Evolutionary conservation across 2,797 vertebrate species (phyloP).

Genomic region (Myotis findleyi): DNA sequence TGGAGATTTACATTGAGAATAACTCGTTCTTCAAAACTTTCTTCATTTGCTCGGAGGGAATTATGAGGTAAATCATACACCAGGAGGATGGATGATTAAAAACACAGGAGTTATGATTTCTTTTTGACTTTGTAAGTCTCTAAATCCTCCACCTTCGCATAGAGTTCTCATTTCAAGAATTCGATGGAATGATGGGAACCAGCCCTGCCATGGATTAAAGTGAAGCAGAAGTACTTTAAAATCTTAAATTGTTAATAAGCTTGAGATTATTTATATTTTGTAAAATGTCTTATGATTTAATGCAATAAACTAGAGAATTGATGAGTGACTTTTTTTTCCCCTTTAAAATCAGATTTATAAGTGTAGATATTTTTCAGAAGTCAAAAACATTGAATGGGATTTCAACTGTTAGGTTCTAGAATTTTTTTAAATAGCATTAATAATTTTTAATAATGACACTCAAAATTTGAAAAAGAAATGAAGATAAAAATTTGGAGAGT

Average conservation of each 20-base stretch:
- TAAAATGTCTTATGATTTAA: slow-evolving; percentile 35
- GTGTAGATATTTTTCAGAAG: slow-evolving; percentile 5
- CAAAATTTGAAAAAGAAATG: neutral
- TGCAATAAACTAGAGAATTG: neutral
- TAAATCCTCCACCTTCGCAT: slow-evolving; percentile 79
- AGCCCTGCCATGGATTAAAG: slow-evolving; percentile 70
- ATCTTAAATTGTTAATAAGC: slow-evolving; percentile 62
- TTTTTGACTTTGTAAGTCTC: slow-evolving; percentile 86
- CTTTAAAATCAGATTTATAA: neutral
- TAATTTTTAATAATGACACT: neutral
- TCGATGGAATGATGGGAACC: slow-evolving; percentile 38
- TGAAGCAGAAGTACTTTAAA: slow-evolving; percentile 72
- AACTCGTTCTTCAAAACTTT: slow-evolving; percentile 86
- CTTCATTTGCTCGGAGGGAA: slow-evolving; percentile 83
- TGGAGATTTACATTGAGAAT: slow-evolving; percentile 86
- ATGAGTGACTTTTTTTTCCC: neutral
- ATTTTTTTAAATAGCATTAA: neutral
- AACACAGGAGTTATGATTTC: slow-evolving; percentile 85
- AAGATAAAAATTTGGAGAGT: neutral
- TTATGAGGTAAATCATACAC: slow-evolving; percentile 85
- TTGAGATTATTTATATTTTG: slow-evolving; percentile 70
- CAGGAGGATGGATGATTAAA: slow-evolving; percentile 84
- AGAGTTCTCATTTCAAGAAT: slow-evolving; percentile 75
- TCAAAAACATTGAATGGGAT: neutral
- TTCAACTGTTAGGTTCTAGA: slow-evolving; percentile 16